Percentiles rank a stretch among this genome's conserved stretches.
These are phyloP conservation scores for Melanotaenia duboulayi DNA, from an alignment of 2,113 vertebrate species.

Conservation along the genomic window DNA sequence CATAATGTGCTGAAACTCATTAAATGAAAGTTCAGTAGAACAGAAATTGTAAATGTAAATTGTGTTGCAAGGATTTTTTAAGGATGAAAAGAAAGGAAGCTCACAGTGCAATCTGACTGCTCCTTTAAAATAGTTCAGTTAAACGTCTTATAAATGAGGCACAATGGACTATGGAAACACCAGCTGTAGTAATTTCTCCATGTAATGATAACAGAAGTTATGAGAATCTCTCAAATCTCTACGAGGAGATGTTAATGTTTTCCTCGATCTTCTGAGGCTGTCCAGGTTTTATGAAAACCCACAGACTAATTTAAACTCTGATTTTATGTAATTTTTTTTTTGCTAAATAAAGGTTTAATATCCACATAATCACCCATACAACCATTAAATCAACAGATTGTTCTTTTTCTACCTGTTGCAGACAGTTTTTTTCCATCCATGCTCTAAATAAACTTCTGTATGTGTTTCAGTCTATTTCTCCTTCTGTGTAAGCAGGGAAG, in stretches of 20 bases:
- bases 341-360: background rate
- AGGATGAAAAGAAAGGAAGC: too few relatives aligned
- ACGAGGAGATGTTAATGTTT: too few relatives aligned
- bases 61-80: too few relatives aligned
- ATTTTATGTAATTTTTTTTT: background rate
- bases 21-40: too few relatives aligned
- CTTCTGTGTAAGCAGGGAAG: background rate
- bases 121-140: too few relatives aligned
- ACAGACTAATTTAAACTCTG: background rate
- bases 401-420: background rate
- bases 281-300: background rate
- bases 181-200: background rate
- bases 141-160: too few relatives aligned
- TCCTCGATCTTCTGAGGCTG: too few relatives aligned
- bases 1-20: too few relatives aligned
- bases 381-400: background rate
- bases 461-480: background rate
- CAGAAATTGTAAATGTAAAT: too few relatives aligned
- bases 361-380: background rate
- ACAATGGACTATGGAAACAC: background rate
- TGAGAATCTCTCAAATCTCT: background rate
- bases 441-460: background rate
- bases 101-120: too few relatives aligned
- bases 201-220: background rate
- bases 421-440: background rate